A percentile compares a stretch with the other conserved stretches of the same genome.
Evolutionary conservation across 92 coral and sea anemone genomes (phyloP).

Genomic region (Heteractis magnifica): DNA sequence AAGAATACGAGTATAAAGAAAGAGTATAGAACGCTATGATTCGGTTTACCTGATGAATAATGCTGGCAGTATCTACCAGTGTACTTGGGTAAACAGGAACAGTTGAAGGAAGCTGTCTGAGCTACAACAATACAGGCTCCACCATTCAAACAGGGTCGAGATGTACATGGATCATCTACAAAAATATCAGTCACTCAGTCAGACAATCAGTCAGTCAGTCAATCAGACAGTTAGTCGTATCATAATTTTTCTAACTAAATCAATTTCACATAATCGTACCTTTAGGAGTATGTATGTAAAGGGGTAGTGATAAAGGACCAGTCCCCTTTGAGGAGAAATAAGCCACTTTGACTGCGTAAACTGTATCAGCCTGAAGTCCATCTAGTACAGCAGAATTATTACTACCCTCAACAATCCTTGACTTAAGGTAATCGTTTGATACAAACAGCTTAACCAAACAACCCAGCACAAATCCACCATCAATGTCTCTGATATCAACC

Average conservation of each 20-base stretch:
- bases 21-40: not conserved
- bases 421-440: not conserved
- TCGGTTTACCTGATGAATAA: conserved; percentile 30
- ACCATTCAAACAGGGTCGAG: conserved; percentile 28
- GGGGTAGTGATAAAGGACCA: conserved; percentile 37
- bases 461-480: not conserved
- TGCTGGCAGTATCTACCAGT: conserved; percentile 35
- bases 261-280: conserved; percentile 14
- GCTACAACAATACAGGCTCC: conserved; percentile 13
- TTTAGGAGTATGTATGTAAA: conserved; percentile 24
- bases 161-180: conserved; percentile 35
- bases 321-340: conserved; percentile 37
- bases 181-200: not conserved
- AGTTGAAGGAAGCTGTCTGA: not conserved
- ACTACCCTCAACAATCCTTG: not conserved
- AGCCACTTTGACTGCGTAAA: conserved; percentile 31
- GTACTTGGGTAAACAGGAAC: conserved; percentile 24
- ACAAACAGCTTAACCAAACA: not conserved
- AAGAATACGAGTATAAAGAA: too few relatives aligned
- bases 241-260: not conserved
- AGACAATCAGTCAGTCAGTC: not conserved
- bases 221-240: not conserved
- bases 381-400: conserved; percentile 4
- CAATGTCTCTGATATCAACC: not conserved
- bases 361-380: not conserved